Percentiles rank a stretch among this genome's conserved stretches.
Evolutionary conservation across 2,888 invertebrate species (phyloP).

Genomic region (Drosophila mayaguana): DNA sequence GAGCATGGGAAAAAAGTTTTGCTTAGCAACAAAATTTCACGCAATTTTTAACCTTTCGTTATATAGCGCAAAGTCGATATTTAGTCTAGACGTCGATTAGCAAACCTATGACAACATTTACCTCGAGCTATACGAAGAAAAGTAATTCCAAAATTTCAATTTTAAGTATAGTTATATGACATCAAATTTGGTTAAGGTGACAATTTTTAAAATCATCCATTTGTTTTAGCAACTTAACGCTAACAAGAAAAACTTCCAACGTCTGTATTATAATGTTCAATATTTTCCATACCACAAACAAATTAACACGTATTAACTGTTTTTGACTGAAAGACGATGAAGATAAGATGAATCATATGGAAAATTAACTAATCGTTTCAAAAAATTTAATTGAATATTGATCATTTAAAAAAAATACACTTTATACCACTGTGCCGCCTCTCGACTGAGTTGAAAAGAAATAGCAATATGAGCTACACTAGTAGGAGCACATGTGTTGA

Average conservation of each 20-base stretch:
- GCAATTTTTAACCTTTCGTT: slow-evolving; percentile 14
- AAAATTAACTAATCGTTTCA: slow-evolving; percentile 33
- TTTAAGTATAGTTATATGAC: slow-evolving; percentile 32
- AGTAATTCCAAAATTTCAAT: slow-evolving; percentile 32
- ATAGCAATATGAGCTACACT: slow-evolving; percentile 23
- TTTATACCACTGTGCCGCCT: slow-evolving; percentile 52
- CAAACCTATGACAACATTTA: slow-evolving; percentile 43
- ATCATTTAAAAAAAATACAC: background rate
- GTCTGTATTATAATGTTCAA: slow-evolving; percentile 21
- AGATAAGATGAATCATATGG: slow-evolving; percentile 45
- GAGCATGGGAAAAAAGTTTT: slow-evolving; percentile 25
- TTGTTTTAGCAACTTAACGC: slow-evolving; percentile 56
- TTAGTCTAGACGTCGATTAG: slow-evolving; percentile 67
- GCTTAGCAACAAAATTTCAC: slow-evolving; percentile 34
- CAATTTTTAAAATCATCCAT: slow-evolving; percentile 32
- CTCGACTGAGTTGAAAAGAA: slow-evolving; percentile 26
- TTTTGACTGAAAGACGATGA: slow-evolving; percentile 13
- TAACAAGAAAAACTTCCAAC: slow-evolving; percentile 66
- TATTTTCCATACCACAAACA: slow-evolving; percentile 53
- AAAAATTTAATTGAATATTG: slow-evolving; percentile 8
- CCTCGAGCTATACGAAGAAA: slow-evolving; percentile 33
- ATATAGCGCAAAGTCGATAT: slow-evolving; percentile 21
- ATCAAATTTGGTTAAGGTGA: slow-evolving; percentile 29
- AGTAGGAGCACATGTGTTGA: slow-evolving; percentile 40
- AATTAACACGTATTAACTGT: slow-evolving; percentile 51